A percentile compares a stretch with the other conserved stretches of the same genome.
Conservation (phyloP, 1,140 invertebrate genomes). For the Camponotus floridanus region DNA sequence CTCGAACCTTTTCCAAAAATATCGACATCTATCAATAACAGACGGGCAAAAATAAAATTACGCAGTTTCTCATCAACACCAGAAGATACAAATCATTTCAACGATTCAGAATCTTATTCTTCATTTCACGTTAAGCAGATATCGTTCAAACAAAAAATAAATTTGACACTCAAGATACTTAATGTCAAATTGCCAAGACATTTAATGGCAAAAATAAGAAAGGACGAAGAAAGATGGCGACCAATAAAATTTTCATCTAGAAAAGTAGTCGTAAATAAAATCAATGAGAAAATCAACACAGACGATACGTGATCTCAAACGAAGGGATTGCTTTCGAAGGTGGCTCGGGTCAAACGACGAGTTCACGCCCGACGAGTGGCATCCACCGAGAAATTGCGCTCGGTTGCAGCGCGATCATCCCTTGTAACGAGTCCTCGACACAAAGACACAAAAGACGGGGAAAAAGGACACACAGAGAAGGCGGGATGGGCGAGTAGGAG, state of each 20-base stretch:
- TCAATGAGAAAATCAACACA: neutral
- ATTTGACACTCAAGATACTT: neutral
- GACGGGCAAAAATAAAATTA: neutral
- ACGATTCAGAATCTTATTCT: neutral
- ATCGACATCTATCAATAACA: neutral
- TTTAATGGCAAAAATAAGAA: slow-evolving; percentile 22
- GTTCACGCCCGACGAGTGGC: slow-evolving; percentile 35
- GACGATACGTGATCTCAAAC: neutral
- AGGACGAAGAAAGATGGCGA: neutral
- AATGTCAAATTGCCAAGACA: neutral
- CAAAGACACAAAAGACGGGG: neutral
- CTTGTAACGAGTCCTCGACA: neutral
- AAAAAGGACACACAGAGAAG: neutral
- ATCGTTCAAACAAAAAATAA: neutral
- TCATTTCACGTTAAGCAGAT: neutral
- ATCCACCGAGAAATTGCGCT: neutral
- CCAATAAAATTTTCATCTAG: neutral
- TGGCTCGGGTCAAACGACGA: slow-evolving; percentile 2
- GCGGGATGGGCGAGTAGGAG: neutral
- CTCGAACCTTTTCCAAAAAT: slow-evolving; percentile 20
- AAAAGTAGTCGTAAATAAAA: neutral
- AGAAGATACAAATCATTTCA: neutral
- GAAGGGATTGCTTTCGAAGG: slow-evolving; percentile 1
- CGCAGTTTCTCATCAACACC: neutral
- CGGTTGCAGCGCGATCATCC: slow-evolving; percentile 21